Percentiles rank a stretch among this genome's conserved stretches.
Conservation (phyloP, 2,888 invertebrate species). For the Torymus texanus region DNA sequence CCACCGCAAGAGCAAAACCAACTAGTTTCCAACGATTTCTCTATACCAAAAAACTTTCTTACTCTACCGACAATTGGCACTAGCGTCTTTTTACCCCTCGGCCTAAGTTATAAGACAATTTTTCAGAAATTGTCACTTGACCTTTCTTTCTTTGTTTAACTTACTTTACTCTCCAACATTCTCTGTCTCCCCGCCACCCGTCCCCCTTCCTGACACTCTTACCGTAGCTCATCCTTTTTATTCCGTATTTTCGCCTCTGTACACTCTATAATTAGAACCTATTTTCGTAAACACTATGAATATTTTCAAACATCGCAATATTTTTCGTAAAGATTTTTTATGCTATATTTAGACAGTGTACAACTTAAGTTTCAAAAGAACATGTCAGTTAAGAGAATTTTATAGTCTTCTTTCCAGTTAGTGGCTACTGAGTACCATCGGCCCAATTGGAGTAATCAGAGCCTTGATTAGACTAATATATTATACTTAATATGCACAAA, state of each 20-base stretch:
- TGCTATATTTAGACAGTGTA: neutral
- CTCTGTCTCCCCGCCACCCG: neutral
- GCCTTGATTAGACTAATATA: constrained; percentile 38
- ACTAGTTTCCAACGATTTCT: constrained; percentile 57
- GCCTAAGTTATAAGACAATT: neutral
- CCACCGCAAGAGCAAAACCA: constrained; percentile 73
- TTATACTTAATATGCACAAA: constrained; percentile 1
- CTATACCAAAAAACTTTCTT: too few species aligned
- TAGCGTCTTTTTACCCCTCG: too few species aligned
- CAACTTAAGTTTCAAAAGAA: constrained; percentile 23
- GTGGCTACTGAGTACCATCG: neutral
- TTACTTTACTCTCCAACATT: neutral
- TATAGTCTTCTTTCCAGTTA: constrained; percentile 34
- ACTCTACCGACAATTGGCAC: too few species aligned
- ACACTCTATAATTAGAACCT: neutral
- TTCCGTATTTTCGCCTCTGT: neutral
- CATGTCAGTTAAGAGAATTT: constrained; percentile 24
- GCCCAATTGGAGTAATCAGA: constrained; percentile 29
- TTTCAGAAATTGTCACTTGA: constrained; percentile 33
- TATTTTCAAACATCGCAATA: constrained; percentile 32
- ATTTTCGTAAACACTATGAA: constrained; percentile 5
- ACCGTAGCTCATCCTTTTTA: neutral
- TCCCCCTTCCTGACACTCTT: neutral
- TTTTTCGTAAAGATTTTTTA: constrained; percentile 33
- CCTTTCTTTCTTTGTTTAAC: neutral